Base-by-base conservation (phyloP, 2,888 invertebrate species). In the Sesamia inferens region DNA sequence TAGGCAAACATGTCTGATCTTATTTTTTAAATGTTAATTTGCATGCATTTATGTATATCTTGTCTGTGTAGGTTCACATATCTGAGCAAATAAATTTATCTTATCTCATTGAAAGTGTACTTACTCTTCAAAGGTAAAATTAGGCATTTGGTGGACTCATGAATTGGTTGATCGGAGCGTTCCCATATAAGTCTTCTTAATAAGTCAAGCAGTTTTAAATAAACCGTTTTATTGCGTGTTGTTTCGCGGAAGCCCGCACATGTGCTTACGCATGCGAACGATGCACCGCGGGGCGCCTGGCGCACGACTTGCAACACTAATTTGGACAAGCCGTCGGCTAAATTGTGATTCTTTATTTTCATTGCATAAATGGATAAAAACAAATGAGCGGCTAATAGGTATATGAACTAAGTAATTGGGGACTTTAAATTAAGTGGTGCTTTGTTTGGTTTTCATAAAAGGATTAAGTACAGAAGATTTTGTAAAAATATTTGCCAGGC, bases 161-260 rank as follows among this genome's bases (percentile, higher is more conserved):
- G 76, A 64, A 73, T 55, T 44, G 22, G 16, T 13, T 5, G 22
- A 51, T 69, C 48, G 11, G 19, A 22, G 19, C 7, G 42, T 42
- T 82, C 22, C 51, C 54, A 57, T 42, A 61, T 31, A 31, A 14
- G 39, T 74, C 74, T 77, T 75, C 74, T 75, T 74, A 82, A 86
- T 89, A 88, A 90, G 88, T 87, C 88, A 83, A 83, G 73, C 14
- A 24, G 88, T 90, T 89, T 89, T 79, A 87, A 90, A 89, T 89
- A 87, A 90, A 89, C 87, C 69, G 84, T 82, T 86, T 86, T 79
- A 86, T 67, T 87, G 83, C 84, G 71, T 79, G 75, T 69, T 78
- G 81, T 85, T 93, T 92, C 91, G 88, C 88, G 87, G 92, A 92
- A 92, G 82, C 77, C 74, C 79, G 85, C 90, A 89, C 87, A 87